phyloP scores from a whole-genome alignment of 2,797 vertebrate species.

The Malurus splendens region DNA sequence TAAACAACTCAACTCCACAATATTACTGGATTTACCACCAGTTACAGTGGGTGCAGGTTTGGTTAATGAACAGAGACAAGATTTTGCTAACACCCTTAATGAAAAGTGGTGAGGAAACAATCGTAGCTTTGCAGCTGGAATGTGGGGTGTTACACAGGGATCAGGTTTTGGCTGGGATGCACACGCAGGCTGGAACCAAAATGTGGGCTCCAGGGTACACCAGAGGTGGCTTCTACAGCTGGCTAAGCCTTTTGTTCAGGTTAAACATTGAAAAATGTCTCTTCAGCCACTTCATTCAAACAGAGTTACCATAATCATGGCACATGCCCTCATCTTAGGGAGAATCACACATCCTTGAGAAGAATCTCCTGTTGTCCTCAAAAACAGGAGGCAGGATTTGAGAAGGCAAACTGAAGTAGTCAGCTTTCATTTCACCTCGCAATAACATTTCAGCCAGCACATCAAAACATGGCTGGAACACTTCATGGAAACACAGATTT shows the following conservation, averaged over 20 bases:
- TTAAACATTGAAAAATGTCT: neutral
- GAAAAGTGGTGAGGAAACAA: neutral
- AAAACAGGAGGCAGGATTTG: neutral
- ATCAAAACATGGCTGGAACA: neutral
- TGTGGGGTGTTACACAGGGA: neutral
- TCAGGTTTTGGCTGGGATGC: neutral
- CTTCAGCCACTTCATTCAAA: neutral
- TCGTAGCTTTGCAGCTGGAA: neutral
- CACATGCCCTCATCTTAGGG: neutral
- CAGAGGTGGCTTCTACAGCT: neutral
- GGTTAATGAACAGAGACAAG: neutral
- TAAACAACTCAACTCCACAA: neutral
- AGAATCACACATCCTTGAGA: neutral
- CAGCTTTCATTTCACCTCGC: neutral
- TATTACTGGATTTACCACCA: neutral
- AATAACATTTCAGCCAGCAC: neutral
- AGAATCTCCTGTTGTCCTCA: neutral
- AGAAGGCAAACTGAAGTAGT: neutral
- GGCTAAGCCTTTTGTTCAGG: neutral
- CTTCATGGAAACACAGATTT: neutral
- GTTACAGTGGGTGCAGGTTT: neutral
- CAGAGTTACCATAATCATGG: neutral
- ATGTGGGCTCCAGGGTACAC: accelerated
- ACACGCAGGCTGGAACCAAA: neutral
- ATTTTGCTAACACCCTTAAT: neutral